Conservation (phyloP, 2,797 vertebrate genomes). For the Cynodonichthys magdalenae region DNA sequence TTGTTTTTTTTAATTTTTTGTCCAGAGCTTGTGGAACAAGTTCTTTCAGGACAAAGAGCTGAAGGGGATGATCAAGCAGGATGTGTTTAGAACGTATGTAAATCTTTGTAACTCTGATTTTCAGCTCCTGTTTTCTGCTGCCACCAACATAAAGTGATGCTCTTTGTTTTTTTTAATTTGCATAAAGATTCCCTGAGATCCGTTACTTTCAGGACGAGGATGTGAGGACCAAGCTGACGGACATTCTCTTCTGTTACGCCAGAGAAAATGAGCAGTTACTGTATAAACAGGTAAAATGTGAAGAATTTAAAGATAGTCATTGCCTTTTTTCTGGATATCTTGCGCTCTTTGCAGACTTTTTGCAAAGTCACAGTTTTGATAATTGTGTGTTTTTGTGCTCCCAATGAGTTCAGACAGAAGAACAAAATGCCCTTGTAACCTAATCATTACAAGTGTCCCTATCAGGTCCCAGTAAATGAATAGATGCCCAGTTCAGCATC, state of each 20-base stretch:
- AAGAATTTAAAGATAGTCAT: too few relatives aligned
- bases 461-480: conserved; percentile 58
- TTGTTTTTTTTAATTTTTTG: background rate
- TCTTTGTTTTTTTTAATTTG: conserved; percentile 3
- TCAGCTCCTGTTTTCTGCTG: background rate
- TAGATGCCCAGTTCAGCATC: conserved; percentile 43
- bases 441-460: conserved; percentile 53
- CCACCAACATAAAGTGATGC: background rate
- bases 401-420: conserved; percentile 26
- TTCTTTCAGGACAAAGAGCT: conserved; percentile 99
- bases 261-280: conserved; percentile 98
- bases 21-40: conserved; percentile 97
- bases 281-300: conserved; percentile 92
- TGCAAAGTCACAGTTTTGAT: background rate
- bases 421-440: conserved; percentile 51
- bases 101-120: conserved; percentile 32
- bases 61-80: conserved; percentile 96
- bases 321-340: background rate
- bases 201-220: conserved; percentile 96
- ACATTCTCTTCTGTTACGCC: conserved; percentile 98
- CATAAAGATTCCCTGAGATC: conserved; percentile 95
- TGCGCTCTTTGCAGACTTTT: background rate
- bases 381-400: background rate
- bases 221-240: conserved; percentile 95
- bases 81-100: conserved; percentile 93